Percentiles rank a stretch among this genome's conserved stretches.
Conservation (phyloP, 1,140 invertebrate species). For the Saccostrea echinata region DNA sequence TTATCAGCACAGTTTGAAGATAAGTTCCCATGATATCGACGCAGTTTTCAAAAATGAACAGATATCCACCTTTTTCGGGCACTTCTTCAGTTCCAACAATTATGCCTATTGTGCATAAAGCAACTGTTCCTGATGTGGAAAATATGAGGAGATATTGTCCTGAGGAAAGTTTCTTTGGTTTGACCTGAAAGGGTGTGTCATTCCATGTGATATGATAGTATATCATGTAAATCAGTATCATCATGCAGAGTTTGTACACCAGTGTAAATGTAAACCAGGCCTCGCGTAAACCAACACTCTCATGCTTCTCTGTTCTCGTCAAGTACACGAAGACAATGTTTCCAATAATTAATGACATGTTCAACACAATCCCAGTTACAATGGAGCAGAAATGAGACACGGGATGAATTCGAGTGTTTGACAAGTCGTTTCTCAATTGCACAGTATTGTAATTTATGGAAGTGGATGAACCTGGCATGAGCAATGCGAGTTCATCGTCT, state of each 20-base stretch:
- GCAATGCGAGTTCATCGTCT: neutral
- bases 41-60: neutral
- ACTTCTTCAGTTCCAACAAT: constrained; percentile 20
- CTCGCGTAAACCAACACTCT: neutral
- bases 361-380: constrained; percentile 5
- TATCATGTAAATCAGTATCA: constrained; percentile 2
- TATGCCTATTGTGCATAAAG: constrained; percentile 22
- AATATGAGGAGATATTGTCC: constrained; percentile 30
- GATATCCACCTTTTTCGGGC: neutral
- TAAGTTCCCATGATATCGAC: constrained; percentile 28
- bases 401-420: neutral
- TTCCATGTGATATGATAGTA: constrained; percentile 1
- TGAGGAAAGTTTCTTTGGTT: constrained; percentile 28
- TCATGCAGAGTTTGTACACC: neutral
- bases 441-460: neutral
- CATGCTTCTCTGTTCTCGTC: neutral
- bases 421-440: neutral
- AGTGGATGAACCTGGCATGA: neutral
- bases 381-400: constrained; percentile 32
- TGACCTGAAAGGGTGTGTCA: neutral
- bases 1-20: constrained; percentile 26
- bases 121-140: constrained; percentile 24
- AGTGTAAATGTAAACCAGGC: neutral
- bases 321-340: constrained; percentile 12
- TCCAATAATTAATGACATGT: constrained; percentile 29